Conservation (phyloP, 2,113 vertebrate species). For the Agapornis roseicollis region DNA sequence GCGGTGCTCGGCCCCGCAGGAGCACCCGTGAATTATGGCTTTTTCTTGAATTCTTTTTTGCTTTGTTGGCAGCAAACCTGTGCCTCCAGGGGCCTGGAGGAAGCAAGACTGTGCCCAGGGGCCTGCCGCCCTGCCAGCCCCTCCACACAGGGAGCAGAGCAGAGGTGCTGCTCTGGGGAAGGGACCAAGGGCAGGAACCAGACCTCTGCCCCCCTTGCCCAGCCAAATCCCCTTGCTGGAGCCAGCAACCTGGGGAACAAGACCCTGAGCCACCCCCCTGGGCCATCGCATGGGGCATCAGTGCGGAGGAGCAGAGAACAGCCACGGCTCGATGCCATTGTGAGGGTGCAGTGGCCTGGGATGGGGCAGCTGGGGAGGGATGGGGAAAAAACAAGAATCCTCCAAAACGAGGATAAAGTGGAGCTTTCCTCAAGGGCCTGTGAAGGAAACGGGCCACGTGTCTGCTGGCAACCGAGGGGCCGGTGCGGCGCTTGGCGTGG, state of each 20-base stretch:
- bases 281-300: not conserved
- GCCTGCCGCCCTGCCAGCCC: not conserved
- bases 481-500: not conserved
- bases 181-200: not conserved
- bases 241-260: not conserved
- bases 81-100: not conserved
- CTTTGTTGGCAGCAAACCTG: conserved; percentile 27
- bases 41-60: not conserved
- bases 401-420: conserved; percentile 66
- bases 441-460: not conserved
- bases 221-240: not conserved
- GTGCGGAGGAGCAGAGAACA: not conserved
- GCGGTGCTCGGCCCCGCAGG: not conserved
- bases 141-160: not conserved
- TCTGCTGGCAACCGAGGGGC: conserved; percentile 1
- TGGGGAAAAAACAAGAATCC: conserved; percentile 25
- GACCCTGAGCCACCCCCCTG: not conserved
- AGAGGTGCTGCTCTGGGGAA: not conserved
- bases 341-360: not conserved
- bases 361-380: not conserved
- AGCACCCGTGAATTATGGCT: conserved; percentile 54
- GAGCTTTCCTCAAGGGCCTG: conserved; percentile 50
- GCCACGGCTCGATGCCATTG: conserved; percentile 36
- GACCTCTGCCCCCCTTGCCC: not conserved
- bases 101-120: not conserved